Evolutionary conservation across 2,797 vertebrate genomes (phyloP).

Genomic region (Gallinago solitaria): DNA sequence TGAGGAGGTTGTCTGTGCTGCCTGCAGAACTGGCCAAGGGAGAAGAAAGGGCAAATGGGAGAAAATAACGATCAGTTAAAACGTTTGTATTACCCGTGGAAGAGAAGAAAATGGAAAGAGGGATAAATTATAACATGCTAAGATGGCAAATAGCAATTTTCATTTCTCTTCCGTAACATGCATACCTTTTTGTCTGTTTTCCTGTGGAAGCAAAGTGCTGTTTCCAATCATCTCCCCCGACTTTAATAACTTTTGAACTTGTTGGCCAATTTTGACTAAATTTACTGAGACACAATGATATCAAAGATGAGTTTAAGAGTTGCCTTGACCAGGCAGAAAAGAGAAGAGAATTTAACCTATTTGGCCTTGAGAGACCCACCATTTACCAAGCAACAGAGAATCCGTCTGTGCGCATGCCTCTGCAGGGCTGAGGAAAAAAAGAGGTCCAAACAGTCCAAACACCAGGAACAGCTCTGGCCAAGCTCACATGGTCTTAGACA

Average conservation of each 20-base stretch:
- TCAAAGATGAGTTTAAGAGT: background rate
- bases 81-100: background rate
- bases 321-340: background rate
- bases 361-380: background rate
- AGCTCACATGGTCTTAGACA: background rate
- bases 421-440: background rate
- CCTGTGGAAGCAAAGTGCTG: background rate
- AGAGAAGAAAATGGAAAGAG: background rate
- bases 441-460: background rate
- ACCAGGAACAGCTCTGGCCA: background rate
- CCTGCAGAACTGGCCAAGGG: background rate
- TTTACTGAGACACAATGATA: background rate
- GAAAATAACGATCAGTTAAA: background rate
- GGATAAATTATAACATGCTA: background rate
- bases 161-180: background rate
- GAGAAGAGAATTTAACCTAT: background rate
- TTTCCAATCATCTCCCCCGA: background rate
- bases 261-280: background rate
- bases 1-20: background rate
- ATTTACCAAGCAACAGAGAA: background rate
- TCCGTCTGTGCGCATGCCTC: background rate
- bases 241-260: background rate
- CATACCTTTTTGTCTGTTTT: background rate
- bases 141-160: background rate
- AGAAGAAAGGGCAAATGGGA: background rate